Evolutionary conservation across 2,888 invertebrate species (phyloP).

Genomic region (Phaonia tiefii): DNA sequence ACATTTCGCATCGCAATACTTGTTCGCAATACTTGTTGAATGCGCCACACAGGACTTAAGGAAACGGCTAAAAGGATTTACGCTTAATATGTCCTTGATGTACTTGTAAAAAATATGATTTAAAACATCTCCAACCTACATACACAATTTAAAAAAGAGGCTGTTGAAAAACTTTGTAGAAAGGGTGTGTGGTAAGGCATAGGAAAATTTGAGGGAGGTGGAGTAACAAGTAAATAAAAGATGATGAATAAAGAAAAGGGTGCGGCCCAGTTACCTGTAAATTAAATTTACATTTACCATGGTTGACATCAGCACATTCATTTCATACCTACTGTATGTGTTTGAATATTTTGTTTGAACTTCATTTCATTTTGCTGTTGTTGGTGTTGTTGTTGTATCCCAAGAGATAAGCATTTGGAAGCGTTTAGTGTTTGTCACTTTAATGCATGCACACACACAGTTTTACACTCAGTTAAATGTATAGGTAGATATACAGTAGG

Average conservation of each 20-base stretch:
- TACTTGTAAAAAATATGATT: constrained; percentile 19
- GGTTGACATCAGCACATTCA: constrained; percentile 50
- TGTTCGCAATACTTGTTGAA: constrained; percentile 15
- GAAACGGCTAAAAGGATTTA: constrained; percentile 31
- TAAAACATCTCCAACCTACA: neutral
- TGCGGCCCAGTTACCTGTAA: constrained; percentile 34
- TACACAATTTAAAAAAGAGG: neutral
- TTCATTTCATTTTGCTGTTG: no score
- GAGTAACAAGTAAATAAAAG: no score
- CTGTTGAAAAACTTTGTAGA: neutral
- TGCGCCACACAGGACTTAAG: neutral
- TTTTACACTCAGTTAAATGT: no score
- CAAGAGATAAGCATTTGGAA: constrained; percentile 41
- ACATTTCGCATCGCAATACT: neutral
- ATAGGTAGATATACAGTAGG: no score
- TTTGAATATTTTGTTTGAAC: constrained; percentile 34
- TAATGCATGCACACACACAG: neutral
- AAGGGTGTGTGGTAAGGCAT: neutral
- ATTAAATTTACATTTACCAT: constrained; percentile 47
- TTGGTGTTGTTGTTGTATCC: no score
- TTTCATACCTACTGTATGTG: neutral
- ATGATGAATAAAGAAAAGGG: constrained; percentile 26
- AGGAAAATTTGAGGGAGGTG: neutral
- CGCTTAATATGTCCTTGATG: constrained; percentile 8
- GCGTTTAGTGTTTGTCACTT: constrained; percentile 25